phyloP scores from a whole-genome alignment of 2,113 vertebrate species.

The Bagarius yarrelli region DNA sequence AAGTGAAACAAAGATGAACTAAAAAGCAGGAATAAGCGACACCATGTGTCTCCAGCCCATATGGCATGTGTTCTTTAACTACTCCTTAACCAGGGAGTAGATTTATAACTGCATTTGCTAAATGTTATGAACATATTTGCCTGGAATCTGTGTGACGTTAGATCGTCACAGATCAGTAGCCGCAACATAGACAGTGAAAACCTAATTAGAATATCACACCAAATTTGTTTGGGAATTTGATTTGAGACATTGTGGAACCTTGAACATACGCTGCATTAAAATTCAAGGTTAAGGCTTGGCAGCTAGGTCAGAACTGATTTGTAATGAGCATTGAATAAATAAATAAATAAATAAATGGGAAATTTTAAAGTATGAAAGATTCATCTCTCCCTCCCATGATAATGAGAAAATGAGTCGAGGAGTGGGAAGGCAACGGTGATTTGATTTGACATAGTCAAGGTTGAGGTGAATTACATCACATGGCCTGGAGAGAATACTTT shows the following conservation, averaged over 20 bases:
- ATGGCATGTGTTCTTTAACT: neutral
- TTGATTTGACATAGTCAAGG: conserved; percentile 38
- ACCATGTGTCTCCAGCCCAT: neutral
- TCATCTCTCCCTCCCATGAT: conserved; percentile 22
- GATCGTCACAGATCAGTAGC: neutral
- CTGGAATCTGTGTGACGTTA: neutral
- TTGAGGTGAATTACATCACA: conserved; percentile 35
- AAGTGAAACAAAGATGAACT: neutral
- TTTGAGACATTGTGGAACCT: conserved; percentile 6
- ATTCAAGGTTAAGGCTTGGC: conserved; percentile 18
- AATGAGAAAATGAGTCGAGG: conserved; percentile 9
- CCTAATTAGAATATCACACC: neutral
- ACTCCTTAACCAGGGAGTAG: too few species aligned
- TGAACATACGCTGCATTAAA: conserved; percentile 21
- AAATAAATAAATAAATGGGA: conserved; percentile 10
- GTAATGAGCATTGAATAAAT: conserved; percentile 4
- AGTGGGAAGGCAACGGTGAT: conserved; percentile 26
- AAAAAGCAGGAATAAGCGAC: neutral
- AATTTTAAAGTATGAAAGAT: neutral
- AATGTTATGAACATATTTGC: neutral
- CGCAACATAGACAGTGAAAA: neutral
- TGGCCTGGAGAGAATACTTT: conserved; percentile 32
- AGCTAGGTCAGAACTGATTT: conserved; percentile 2
- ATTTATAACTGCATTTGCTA: neutral
- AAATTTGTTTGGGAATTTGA: conserved; percentile 10